Conservation (phyloP, 1,140 invertebrate genomes). For the Helicoverpa zea region DNA sequence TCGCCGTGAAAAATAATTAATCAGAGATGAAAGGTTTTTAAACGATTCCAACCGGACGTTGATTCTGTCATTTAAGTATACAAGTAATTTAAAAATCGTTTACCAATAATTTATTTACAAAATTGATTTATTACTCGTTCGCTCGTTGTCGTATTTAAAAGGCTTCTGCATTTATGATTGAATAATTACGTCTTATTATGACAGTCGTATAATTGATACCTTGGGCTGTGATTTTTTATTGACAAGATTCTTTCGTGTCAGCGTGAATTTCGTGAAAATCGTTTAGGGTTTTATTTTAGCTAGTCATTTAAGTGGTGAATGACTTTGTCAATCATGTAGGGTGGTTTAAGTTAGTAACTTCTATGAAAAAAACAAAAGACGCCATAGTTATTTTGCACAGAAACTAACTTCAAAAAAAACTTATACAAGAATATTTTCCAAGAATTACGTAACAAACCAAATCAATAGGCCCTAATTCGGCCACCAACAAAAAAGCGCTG, state of each 20-base stretch:
- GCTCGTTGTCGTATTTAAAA: constrained; percentile 8
- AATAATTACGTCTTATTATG: constrained; percentile 35
- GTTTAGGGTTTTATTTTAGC: neutral
- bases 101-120: constrained; percentile 37
- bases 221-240: neutral
- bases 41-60: constrained; percentile 39
- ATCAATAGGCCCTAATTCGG: constrained; percentile 7
- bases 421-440: neutral
- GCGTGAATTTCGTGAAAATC: no score
- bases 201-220: constrained; percentile 2
- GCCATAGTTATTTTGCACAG: no score
- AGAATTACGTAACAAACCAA: constrained; percentile 15
- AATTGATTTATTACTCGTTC: constrained; percentile 34
- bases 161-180: constrained; percentile 22
- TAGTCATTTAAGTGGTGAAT: neutral
- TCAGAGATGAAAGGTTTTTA: constrained; percentile 55
- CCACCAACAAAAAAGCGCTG: neutral
- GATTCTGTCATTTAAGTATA: constrained; percentile 48
- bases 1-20: constrained; percentile 53
- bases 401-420: neutral
- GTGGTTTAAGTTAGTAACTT: no score
- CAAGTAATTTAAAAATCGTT: constrained; percentile 47
- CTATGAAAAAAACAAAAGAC: no score
- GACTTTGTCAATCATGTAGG: neutral
- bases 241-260: neutral